Evolutionary conservation across 2,888 invertebrate genomes (phyloP).

Genomic region (Helobdella robusta): DNA sequence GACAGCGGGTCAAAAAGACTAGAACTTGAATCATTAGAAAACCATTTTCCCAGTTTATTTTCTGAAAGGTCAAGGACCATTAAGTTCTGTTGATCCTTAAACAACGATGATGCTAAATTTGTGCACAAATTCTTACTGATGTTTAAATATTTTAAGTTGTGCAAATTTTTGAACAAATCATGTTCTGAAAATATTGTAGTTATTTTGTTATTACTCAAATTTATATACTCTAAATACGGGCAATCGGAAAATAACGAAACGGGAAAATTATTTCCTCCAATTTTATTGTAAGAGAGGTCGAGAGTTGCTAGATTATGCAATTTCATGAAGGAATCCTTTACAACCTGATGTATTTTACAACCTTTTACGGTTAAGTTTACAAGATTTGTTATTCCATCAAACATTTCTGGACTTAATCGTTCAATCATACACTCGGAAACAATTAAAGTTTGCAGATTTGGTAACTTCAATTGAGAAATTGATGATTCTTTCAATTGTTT

Average conservation of each 20-base stretch:
- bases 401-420: background rate
- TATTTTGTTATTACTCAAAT: constrained; percentile 2
- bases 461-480: background rate
- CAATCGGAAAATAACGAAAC: background rate
- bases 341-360: background rate
- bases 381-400: background rate
- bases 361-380: background rate
- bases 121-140: background rate
- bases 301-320: background rate
- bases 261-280: constrained; percentile 5
- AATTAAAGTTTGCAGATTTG: background rate
- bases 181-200: constrained; percentile 1
- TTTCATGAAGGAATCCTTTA: background rate
- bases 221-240: background rate
- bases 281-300: background rate
- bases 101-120: background rate
- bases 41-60: background rate
- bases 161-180: background rate
- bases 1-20: background rate
- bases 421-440: background rate
- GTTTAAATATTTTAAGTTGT: background rate
- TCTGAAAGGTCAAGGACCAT: background rate
- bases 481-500: background rate
- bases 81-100: background rate
- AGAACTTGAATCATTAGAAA: background rate